These are phyloP conservation scores for Himalopsyche japonica DNA, from an alignment of 2,888 invertebrate species.

Conservation along the genomic window DNA sequence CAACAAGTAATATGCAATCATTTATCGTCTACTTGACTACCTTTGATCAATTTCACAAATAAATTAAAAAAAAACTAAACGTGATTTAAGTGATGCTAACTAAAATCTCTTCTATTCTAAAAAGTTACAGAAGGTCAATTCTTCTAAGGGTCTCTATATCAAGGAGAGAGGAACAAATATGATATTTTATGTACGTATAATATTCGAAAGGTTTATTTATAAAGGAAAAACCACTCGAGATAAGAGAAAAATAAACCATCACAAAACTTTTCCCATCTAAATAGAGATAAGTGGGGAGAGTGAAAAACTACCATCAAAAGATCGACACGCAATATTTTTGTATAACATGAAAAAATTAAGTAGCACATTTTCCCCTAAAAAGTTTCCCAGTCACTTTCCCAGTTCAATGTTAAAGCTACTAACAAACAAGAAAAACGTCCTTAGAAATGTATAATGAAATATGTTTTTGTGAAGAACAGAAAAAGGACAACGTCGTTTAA, in stretches of 20 bases:
- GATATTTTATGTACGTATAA: background rate
- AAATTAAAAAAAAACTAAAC: background rate
- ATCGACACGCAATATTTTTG: conserved; percentile 6
- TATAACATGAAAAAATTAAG: background rate
- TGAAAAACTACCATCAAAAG: background rate
- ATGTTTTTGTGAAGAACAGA: too few relatives aligned
- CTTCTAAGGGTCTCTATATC: background rate
- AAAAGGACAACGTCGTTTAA: too few relatives aligned
- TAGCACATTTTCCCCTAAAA: background rate
- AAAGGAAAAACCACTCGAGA: background rate
- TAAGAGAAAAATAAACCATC: conserved; percentile 2
- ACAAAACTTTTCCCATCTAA: conserved; percentile 2
- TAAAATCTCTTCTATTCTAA: background rate
- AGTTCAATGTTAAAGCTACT: background rate
- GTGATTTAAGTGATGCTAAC: background rate
- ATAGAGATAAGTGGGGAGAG: background rate
- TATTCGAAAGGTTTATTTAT: conserved; percentile 1
- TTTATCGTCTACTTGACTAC: background rate
- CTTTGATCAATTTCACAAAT: background rate
- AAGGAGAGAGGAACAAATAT: background rate
- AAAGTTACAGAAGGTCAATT: background rate
- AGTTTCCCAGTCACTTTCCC: background rate
- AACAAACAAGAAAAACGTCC: background rate
- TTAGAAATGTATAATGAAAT: too few relatives aligned
- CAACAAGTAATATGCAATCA: background rate